Conservation (phyloP, 2,113 vertebrate species). For the Corythoichthys haematopterus region DNA sequence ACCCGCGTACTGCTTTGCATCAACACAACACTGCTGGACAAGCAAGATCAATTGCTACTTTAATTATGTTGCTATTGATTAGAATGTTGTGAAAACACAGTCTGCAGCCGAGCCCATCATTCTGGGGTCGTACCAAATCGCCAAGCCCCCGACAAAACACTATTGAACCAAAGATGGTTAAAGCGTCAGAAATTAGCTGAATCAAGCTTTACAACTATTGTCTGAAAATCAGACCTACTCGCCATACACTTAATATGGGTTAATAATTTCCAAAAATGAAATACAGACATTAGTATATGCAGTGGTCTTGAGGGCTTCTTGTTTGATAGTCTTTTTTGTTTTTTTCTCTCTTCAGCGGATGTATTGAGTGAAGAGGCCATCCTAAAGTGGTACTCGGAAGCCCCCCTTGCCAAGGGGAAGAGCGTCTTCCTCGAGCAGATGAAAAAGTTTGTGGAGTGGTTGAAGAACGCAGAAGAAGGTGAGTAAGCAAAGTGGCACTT, state of each 20-base stretch:
- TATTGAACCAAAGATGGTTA: too few relatives aligned
- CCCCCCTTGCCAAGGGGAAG: conserved; percentile 89
- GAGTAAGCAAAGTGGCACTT: conserved; percentile 16
- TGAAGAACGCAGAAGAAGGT: conserved; percentile 99
- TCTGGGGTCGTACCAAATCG: too few relatives aligned
- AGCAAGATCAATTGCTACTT: neutral
- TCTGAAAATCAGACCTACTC: too few relatives aligned
- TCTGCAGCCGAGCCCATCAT: too few relatives aligned
- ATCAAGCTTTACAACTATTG: too few relatives aligned
- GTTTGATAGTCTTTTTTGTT: neutral
- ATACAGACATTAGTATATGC: neutral
- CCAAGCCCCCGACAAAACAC: too few relatives aligned
- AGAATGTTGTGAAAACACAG: neutral
- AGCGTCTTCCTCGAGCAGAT: conserved; percentile 98
- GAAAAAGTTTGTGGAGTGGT: conserved; percentile 99
- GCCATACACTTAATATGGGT: neutral
- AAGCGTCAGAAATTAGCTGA: too few relatives aligned
- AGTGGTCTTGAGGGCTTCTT: neutral
- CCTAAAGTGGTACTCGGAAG: conserved; percentile 95
- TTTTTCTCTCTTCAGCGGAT: conserved; percentile 75
- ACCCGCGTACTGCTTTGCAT: neutral
- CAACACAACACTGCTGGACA: neutral
- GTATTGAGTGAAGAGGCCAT: conserved; percentile 97
- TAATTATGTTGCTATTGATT: neutral
- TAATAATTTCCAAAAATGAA: neutral